Conservation (phyloP, 2,888 invertebrate species). For the Malacosoma neustria region DNA sequence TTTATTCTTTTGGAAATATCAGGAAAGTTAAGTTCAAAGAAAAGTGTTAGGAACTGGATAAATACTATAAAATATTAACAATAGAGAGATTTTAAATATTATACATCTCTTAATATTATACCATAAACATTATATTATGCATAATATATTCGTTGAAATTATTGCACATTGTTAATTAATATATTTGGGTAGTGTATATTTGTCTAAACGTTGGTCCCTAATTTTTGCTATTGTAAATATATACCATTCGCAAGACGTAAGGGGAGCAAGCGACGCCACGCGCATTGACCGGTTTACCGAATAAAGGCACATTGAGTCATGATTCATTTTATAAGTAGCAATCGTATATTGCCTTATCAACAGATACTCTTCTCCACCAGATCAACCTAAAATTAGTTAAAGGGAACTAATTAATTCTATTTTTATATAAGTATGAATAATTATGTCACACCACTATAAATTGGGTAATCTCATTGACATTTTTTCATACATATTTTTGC, state of each 20-base stretch:
- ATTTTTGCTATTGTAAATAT: slow-evolving; percentile 65
- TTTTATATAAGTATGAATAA: slow-evolving; percentile 50
- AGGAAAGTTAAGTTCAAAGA: no score
- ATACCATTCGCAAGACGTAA: slow-evolving; percentile 37
- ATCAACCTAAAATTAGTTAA: slow-evolving; percentile 62
- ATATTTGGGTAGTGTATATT: slow-evolving; percentile 62
- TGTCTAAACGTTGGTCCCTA: slow-evolving; percentile 74
- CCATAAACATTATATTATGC: no score
- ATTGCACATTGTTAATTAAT: slow-evolving; percentile 40
- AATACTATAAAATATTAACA: no score
- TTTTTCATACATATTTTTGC: slow-evolving; percentile 53
- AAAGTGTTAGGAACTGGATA: no score
- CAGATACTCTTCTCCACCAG: slow-evolving; percentile 38
- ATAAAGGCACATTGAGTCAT: slow-evolving; percentile 72
- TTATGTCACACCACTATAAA: slow-evolving; percentile 65
- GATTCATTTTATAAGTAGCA: slow-evolving; percentile 53
- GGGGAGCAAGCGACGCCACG: slow-evolving; percentile 52
- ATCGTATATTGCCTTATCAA: slow-evolving; percentile 37
- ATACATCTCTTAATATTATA: no score
- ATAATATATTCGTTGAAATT: slow-evolving; percentile 49
- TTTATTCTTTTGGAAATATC: no score
- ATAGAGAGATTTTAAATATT: no score
- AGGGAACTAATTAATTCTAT: slow-evolving; percentile 41
- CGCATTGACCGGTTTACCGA: slow-evolving; percentile 58
- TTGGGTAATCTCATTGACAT: slow-evolving; percentile 33